Evolutionary conservation across 1,140 invertebrate genomes (phyloP).

Genomic region (Drosophila sp.): DNA sequence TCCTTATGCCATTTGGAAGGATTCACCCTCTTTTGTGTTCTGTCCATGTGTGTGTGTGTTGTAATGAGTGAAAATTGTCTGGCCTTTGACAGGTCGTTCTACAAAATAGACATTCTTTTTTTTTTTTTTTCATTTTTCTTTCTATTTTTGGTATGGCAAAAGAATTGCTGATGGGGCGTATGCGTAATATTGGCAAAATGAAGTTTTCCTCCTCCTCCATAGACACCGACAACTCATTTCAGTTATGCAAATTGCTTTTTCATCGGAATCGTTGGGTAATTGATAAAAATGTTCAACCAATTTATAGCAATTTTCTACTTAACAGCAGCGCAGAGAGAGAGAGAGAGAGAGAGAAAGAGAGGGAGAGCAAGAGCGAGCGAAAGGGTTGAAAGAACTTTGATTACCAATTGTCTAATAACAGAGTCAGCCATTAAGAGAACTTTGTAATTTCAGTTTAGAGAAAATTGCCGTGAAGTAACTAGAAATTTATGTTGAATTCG

Average conservation of each 20-base stretch:
- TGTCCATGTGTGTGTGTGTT: neutral
- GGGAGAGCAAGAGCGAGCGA: too few species aligned
- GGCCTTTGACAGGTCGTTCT: slow-evolving; percentile 18
- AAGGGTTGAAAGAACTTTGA: slow-evolving; percentile 7
- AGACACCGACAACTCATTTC: slow-evolving; percentile 1
- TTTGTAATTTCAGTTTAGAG: neutral
- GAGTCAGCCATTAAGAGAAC: neutral
- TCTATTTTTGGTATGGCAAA: slow-evolving; percentile 5
- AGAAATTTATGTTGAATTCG: neutral
- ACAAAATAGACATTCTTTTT: slow-evolving; percentile 15
- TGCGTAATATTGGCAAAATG: slow-evolving; percentile 13
- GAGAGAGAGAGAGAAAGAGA: too few species aligned
- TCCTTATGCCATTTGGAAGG: slow-evolving; percentile 5
- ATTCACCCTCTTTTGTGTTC: slow-evolving; percentile 1
- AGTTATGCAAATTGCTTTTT: slow-evolving; percentile 11
- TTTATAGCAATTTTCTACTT: slow-evolving; percentile 12
- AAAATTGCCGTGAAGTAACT: too few species aligned
- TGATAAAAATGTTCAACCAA: slow-evolving; percentile 11
- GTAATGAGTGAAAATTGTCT: slow-evolving; percentile 23
- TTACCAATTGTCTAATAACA: slow-evolving; percentile 4
- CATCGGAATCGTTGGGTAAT: slow-evolving; percentile 8
- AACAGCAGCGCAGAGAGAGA: neutral
- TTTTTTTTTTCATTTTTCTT: neutral
- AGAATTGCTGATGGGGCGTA: neutral
- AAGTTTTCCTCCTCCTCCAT: neutral